Evolutionary conservation across 2,888 invertebrate genomes (phyloP).

Genomic region (Schizotus pectinicornis): DNA sequence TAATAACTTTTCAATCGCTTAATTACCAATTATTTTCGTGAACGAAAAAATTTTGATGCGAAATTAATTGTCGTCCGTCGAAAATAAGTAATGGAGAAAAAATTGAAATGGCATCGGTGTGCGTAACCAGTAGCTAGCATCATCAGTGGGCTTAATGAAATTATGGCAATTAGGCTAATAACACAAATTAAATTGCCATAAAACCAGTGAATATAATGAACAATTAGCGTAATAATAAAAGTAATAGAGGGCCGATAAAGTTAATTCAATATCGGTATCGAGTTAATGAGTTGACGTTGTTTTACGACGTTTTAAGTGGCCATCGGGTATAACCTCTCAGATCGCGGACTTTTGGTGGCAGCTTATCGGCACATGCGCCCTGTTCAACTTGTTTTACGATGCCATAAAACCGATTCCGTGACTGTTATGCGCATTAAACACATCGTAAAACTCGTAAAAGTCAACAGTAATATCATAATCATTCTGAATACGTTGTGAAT

Average conservation of each 20-base stretch:
- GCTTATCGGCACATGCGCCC: slow-evolving; percentile 50
- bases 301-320: slow-evolving; percentile 52
- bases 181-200: slow-evolving; percentile 41
- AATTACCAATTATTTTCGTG: too few relatives aligned
- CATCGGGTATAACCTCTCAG: slow-evolving; percentile 44
- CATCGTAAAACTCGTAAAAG: slow-evolving; percentile 56
- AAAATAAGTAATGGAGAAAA: slow-evolving; percentile 32
- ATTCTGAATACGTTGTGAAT: slow-evolving; percentile 34
- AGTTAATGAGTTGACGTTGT: slow-evolving; percentile 39
- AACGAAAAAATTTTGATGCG: background rate
- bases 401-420: slow-evolving; percentile 55
- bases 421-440: slow-evolving; percentile 57
- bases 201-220: slow-evolving; percentile 35
- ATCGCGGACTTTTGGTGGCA: slow-evolving; percentile 43
- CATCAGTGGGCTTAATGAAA: slow-evolving; percentile 35
- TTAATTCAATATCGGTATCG: slow-evolving; percentile 43
- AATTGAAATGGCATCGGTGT: slow-evolving; percentile 14
- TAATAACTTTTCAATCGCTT: too few relatives aligned
- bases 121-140: background rate
- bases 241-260: slow-evolving; percentile 40
- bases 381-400: slow-evolving; percentile 50
- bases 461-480: slow-evolving; percentile 55
- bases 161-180: slow-evolving; percentile 40
- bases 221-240: slow-evolving; percentile 37
- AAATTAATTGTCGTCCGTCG: slow-evolving; percentile 4